Evolutionary conservation across 1,140 invertebrate species (phyloP), one percentile per base, ranked within the genome.

Genomic region (Tetranychus cinnabarinus): DNA sequence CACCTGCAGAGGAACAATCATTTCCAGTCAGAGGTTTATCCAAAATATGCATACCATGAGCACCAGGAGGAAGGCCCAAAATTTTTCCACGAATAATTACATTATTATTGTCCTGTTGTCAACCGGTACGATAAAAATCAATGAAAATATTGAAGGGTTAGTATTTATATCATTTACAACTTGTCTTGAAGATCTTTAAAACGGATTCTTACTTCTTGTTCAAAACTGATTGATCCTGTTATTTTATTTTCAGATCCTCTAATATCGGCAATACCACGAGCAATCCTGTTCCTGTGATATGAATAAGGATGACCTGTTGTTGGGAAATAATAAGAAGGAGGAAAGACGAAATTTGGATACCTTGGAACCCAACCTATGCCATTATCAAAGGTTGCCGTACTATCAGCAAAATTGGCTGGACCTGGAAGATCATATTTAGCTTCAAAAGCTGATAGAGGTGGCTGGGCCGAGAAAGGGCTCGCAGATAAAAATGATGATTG

Each of bases 21-120:
- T 63, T 52, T 23, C 62, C 65, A 12, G 70, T 54, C 57, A 71
- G 68, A 31, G 70, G 70, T 60, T 59, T 71, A 35, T 71, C 61
- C 56, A 73, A 72, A 23, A 73, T 64, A 61, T 73, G 72, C 61
- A 73, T 67, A 2, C 70, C 72, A 59, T 72, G 71, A 1, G 55
- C 36, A 48, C 64, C 67, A 13, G 61, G 77, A n/a, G 69, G 64
- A 54, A 90, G 73, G 1, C 86, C 86, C 76, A 89, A 85, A 36
- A 90, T 72, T 23, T 72, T 72, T 31, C 86, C 87, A 69, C 89
- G 86, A 46, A 88, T 77, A 23, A 33, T n/a, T 8, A 63, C 58
- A 37, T 31, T 5, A 10, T 37, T 8, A 45, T 59, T 46, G 13
- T 47, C 45, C 46, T 59, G 39, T n/a, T 31, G 8, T 31, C 23